Evolutionary conservation across 1,140 invertebrate species (phyloP), one percentile per base, ranked within the genome.

Genomic region (Wiebesia pumilae): DNA sequence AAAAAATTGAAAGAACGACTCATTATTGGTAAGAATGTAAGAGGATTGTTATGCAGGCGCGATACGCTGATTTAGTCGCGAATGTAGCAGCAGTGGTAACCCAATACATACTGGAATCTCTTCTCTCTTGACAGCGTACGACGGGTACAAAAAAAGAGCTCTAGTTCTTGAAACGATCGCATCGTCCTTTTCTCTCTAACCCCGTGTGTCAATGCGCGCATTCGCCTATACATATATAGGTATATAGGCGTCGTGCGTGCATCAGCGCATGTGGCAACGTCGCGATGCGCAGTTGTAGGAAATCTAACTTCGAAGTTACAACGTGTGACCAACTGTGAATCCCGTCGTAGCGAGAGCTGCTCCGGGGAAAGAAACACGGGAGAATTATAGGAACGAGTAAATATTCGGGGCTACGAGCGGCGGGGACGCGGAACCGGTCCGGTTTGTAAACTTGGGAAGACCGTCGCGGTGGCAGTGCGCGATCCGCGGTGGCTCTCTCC

Each of bases 251-350:
- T 12, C 12, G 33, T 6, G 62, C 27, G 62, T 21, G 35, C 69
- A 40, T 3, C 10, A 35, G 38, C 30, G 9, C 71, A 43, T 75
- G 71, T 78, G 77, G 77, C 77, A 78, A 78, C 77, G 77, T 78
- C 47, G 77, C 77, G 43, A 51, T 21, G 38, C 47, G 77, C 30
- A 77, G 73, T 51, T 38, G 43, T 38, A 69, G 21, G 3, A 69
- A 35, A 19, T 69, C 12, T 35, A 67, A n/a, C 3, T 62, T n/a
- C n/a, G n/a, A n/a, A 67, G n/a, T 14, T 35, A 35, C 12, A 69
- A 10, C 9, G 67, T 69, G 58, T 62, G 58, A 62, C 21, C 24
- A 54, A 54, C 24, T 10, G 58, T 62, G 58, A 27, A 3, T 24
- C 27, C 14, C 3, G 3, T 62, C 2, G 21, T 27, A 21, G 2